A percentile compares a stretch with the other conserved stretches of the same genome.
These are phyloP conservation scores for Trachelus iudaicus DNA, from an alignment of 2,888 invertebrate species.

Conservation along the genomic window DNA sequence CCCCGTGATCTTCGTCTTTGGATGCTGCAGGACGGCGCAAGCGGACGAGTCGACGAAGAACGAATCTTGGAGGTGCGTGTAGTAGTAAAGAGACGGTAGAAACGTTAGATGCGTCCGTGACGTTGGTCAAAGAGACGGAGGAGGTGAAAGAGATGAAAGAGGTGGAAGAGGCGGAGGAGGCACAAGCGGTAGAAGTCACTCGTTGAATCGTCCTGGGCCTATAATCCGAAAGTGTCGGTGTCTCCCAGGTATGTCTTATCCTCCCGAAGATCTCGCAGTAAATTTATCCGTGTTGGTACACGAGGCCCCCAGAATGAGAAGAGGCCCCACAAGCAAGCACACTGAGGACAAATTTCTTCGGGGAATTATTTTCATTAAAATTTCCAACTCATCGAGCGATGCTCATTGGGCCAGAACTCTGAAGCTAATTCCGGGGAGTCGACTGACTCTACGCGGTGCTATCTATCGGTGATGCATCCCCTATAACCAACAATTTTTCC, in stretches of 20 bases:
- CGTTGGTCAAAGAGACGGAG: neutral
- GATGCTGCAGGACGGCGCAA: neutral
- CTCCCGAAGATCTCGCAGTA: conserved; percentile 56
- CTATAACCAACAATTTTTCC: too few species aligned
- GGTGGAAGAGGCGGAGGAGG: neutral
- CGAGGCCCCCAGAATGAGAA: neutral
- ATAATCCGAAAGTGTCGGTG: conserved; percentile 60
- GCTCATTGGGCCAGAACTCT: conserved; percentile 33
- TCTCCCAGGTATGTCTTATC: conserved; percentile 64
- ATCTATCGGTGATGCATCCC: too few species aligned
- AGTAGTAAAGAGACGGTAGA: too few species aligned
- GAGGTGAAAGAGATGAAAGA: neutral
- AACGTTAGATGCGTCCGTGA: neutral
- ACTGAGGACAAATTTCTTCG: conserved; percentile 1
- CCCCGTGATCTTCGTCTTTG: neutral
- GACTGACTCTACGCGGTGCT: too few species aligned
- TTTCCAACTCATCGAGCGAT: conserved; percentile 57
- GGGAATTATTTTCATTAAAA: conserved; percentile 52
- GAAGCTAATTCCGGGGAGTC: too few species aligned
- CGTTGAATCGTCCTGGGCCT: conserved; percentile 53
- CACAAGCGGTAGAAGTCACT: conserved; percentile 34
- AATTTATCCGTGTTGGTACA: conserved; percentile 56
- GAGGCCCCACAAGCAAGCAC: too few species aligned
- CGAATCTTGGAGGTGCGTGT: conserved; percentile 23
- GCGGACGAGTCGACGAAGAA: too few species aligned